These are phyloP conservation scores for Manacus vitellinus DNA, from an alignment of 2,113 vertebrate species.

Conservation along the genomic window DNA sequence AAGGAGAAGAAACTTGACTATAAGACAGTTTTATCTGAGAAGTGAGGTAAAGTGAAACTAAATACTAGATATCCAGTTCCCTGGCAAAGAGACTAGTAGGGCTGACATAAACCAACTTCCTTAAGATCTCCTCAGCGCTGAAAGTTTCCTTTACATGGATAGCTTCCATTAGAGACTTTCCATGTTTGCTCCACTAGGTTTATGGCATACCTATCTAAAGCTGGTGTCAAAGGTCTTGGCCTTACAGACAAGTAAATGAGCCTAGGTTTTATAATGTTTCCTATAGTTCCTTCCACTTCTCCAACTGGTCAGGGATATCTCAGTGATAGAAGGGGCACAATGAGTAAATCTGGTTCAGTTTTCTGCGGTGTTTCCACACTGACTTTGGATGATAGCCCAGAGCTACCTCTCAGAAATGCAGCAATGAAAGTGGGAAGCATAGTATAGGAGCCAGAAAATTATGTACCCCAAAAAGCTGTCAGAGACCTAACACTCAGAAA, in stretches of 20 bases:
- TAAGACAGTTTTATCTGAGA: neutral
- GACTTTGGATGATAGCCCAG: neutral
- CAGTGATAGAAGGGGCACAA: neutral
- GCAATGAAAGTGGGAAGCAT: neutral
- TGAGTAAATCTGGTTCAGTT: neutral
- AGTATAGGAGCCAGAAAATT: neutral
- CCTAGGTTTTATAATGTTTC: neutral
- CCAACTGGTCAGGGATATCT: neutral
- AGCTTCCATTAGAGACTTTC: neutral
- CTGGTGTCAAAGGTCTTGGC: neutral
- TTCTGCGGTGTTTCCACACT: neutral
- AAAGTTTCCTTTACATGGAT: neutral
- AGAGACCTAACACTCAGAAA: neutral
- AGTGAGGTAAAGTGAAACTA: neutral
- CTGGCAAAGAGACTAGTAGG: neutral
- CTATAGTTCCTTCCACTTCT: neutral
- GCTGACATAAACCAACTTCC: neutral
- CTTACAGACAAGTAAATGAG: neutral
- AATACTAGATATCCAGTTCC: neutral
- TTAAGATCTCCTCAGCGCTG: neutral
- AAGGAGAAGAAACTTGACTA: neutral
- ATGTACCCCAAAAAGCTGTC: neutral
- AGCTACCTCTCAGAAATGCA: neutral
- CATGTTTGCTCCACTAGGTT: neutral
- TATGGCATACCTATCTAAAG: neutral